Evolutionary conservation across 2,888 invertebrate species (phyloP).

Genomic region (Drosophila incognita): DNA sequence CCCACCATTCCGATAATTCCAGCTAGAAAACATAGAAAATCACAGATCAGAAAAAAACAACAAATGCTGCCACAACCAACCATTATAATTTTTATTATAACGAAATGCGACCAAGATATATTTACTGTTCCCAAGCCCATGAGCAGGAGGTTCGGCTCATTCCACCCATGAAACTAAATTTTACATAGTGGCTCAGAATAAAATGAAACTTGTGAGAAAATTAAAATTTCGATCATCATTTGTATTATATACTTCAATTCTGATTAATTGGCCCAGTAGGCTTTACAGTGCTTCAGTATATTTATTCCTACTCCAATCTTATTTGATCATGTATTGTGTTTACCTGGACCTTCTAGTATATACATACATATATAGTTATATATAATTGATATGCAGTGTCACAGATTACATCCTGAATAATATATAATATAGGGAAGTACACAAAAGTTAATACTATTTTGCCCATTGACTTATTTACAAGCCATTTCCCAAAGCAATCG

Average conservation of each 20-base stretch:
- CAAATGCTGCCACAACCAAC: not conserved
- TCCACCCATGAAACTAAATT: not conserved
- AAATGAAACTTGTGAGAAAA: not conserved
- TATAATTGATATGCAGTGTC: not conserved
- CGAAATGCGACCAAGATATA: not conserved
- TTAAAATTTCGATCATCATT: not conserved
- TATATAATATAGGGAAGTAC: constrained; percentile 7
- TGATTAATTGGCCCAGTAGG: not conserved
- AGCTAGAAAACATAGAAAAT: not conserved
- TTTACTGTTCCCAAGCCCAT: not conserved
- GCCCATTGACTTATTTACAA: constrained; percentile 47
- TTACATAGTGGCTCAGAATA: not conserved
- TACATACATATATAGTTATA: not conserved
- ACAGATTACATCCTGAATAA: constrained; percentile 15
- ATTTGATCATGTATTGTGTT: too few relatives aligned
- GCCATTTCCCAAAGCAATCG: constrained; percentile 47
- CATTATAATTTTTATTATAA: not conserved
- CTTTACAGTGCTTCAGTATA: not conserved
- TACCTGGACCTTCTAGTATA: too few relatives aligned
- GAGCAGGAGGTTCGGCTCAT: not conserved
- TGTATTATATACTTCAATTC: not conserved
- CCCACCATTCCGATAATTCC: not conserved
- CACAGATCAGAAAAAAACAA: not conserved
- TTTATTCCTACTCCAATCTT: too few relatives aligned
- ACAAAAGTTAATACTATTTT: not conserved